Percentiles rank a stretch among this genome's conserved stretches.
Conservation (phyloP, 2,113 vertebrate species). For the Rattus norvegicus region DNA sequence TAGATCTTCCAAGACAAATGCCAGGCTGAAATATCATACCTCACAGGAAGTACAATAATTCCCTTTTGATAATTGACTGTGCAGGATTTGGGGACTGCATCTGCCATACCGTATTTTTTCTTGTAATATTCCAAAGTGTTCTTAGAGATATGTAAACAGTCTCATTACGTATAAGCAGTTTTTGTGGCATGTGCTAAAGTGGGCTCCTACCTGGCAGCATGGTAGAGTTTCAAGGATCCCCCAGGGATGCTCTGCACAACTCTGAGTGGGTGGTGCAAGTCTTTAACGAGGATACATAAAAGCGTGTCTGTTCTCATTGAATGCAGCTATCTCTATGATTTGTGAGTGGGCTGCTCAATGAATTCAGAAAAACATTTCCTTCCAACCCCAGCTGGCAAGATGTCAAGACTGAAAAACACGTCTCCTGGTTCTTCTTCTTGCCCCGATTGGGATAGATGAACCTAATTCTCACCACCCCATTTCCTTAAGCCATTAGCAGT, state of each 20-base stretch:
- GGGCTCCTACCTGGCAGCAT: not conserved
- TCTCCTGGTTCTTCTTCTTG: constrained; percentile 65
- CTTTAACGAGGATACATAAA: constrained; percentile 64
- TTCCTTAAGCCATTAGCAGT: constrained; percentile 75
- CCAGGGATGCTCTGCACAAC: not conserved
- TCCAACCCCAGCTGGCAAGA: constrained; percentile 75
- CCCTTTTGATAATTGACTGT: not conserved
- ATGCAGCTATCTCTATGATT: constrained; percentile 49
- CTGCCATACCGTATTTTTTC: constrained; percentile 12
- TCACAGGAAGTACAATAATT: not conserved
- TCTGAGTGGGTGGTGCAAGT: constrained; percentile 49
- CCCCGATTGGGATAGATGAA: constrained; percentile 76
- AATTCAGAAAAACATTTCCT: constrained; percentile 76
- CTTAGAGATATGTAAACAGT: not conserved
- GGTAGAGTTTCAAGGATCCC: constrained; percentile 36
- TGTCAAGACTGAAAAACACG: constrained; percentile 73
- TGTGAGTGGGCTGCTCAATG: constrained; percentile 69
- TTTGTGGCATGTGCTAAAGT: not conserved
- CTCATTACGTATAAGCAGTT: constrained; percentile 25
- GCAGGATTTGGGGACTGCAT: not conserved
- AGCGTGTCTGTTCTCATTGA: constrained; percentile 55
- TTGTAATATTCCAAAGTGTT: constrained; percentile 37
- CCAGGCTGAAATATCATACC: constrained; percentile 4
- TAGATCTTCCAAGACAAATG: constrained; percentile 41
- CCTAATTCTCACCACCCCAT: constrained; percentile 82